Base-by-base conservation (phyloP, 2,888 invertebrate genomes). In the Chrysolina americana region DNA sequence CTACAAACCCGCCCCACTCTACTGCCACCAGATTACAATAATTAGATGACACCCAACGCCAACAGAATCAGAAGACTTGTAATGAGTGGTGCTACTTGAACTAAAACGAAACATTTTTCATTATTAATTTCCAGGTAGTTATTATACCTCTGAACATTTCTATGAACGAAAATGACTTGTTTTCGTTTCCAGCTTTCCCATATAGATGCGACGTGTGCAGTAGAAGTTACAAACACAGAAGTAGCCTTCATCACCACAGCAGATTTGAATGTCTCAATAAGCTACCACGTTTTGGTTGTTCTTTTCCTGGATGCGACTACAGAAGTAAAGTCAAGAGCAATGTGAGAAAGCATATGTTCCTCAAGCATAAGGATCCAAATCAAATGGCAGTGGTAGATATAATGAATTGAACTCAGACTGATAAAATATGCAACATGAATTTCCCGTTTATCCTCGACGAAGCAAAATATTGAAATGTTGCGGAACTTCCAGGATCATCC, bases 251-350 rank as follows among this genome's bases (percentile, higher is more conserved):
- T 56, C 56, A 56, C 8, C 76, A 78, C 17, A 44, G 15, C n/a
- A 78, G 68, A 65, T 78, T 77, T 62, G 73, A 77, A 62, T 78
- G 76, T 53, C 66, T 68, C 13, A 94, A 94, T 85, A 92, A 93
- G 76, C 94, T 94, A 0, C 90, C 93, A 56, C 56, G 56, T 71
- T 94, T 94, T 89, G 93, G 93, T 78, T 94, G 94, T 84, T 93
- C 94, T 41, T 92, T 93, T 86, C 94, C 94, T 88, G 90, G 92
- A 17, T 78, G 76, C 65, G 41, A 21, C 65, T 47, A 84, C 88
- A 88, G 76, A 62, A 66, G 77, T 9, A 79, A 76, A 50, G 75
- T 75, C 23, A 78, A 75, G 13, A 74, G 76, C 21, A 80, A 81
- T 68, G 71, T 79, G 36, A 81, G 77, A 21, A 71, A 74, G 44